These are phyloP conservation scores for Phenacoccus solenopsis DNA, from an alignment of 1,140 invertebrate genomes.

Conservation along the genomic window DNA sequence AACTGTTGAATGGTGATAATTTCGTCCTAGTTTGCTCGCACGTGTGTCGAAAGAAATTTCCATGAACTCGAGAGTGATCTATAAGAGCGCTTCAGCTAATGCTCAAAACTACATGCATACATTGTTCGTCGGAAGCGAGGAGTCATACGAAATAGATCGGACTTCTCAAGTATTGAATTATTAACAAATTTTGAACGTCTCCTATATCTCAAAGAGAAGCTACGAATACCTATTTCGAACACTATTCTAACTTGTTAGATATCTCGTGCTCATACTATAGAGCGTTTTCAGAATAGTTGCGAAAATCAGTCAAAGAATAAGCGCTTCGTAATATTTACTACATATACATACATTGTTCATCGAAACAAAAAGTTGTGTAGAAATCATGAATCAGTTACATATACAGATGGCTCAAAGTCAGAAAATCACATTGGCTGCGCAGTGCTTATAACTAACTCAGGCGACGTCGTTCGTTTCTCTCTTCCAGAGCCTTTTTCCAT, in stretches of 20 bases:
- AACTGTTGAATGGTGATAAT: too few relatives aligned
- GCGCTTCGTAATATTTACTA: constrained; percentile 8
- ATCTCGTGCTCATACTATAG: not conserved
- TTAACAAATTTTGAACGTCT: constrained; percentile 10
- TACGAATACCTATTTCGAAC: not conserved
- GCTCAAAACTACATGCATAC: too few relatives aligned
- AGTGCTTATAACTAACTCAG: too few relatives aligned
- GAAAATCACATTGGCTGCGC: too few relatives aligned
- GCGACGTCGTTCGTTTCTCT: too few relatives aligned
- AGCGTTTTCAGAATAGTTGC: not conserved
- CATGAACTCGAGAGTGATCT: too few relatives aligned
- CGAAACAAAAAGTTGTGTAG: constrained; percentile 2
- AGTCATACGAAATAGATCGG: constrained; percentile 5
- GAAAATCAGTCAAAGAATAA: not conserved
- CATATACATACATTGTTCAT: constrained; percentile 5
- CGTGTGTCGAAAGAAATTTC: too few relatives aligned
- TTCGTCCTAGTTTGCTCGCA: too few relatives aligned
- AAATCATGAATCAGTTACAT: too few relatives aligned
- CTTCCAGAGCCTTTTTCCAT: too few relatives aligned
- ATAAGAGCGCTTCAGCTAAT: too few relatives aligned
- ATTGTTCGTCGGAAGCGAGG: constrained; percentile 8
- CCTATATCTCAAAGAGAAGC: constrained; percentile 7
- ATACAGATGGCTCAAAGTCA: too few relatives aligned
- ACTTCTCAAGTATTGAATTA: constrained; percentile 1
- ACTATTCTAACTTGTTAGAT: not conserved